These are phyloP conservation scores for Cydia amplana DNA, from an alignment of 1,140 invertebrate species.

Conservation along the genomic window DNA sequence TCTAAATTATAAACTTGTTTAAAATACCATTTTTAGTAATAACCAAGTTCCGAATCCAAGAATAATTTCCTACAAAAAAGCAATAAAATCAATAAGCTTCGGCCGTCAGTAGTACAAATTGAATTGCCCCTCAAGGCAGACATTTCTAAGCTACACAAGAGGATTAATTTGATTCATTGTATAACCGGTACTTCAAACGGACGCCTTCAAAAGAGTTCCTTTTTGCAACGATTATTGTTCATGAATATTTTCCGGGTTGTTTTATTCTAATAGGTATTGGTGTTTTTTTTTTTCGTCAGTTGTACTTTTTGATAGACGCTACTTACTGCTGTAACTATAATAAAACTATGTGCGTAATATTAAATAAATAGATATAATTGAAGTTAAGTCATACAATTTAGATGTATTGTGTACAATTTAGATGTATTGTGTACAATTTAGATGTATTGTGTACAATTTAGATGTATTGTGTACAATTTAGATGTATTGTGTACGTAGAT, in stretches of 20 bases:
- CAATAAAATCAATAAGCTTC: constrained; percentile 23
- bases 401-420: no score
- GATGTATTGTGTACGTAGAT: no score
- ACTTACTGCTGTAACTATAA: no score
- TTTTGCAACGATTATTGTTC: neutral
- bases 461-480: no score
- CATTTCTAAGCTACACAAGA: constrained; percentile 8
- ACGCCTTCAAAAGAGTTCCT: constrained; percentile 8
- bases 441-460: no score
- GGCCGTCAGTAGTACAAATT: constrained; percentile 10
- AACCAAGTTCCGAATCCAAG: neutral
- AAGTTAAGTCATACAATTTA: no score
- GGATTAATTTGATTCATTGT: constrained; percentile 18
- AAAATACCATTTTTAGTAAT: neutral
- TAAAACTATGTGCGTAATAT: no score
- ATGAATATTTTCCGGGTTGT: neutral
- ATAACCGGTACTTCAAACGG: neutral
- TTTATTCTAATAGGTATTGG: neutral
- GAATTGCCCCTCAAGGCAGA: constrained; percentile 22
- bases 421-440: no score
- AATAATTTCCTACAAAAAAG: constrained; percentile 4
- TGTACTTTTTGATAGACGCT: no score
- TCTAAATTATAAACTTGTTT: neutral
- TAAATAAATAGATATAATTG: no score
- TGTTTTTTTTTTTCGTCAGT: no score